These are phyloP conservation scores for Arizona elegans DNA, from an alignment of 2,113 vertebrate genomes.

Conservation along the genomic window DNA sequence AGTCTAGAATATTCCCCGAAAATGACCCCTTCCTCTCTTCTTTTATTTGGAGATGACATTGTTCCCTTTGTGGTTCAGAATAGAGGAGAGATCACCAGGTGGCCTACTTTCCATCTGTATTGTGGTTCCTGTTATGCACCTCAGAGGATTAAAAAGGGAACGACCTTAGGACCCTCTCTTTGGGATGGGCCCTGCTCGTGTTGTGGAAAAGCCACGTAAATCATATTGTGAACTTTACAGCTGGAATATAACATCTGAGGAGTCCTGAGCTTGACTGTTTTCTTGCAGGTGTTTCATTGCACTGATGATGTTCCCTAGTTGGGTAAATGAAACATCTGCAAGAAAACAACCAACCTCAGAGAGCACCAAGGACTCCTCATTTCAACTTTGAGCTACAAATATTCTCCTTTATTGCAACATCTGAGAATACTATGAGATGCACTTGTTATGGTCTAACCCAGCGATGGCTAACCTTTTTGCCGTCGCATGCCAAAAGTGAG, in stretches of 20 bases:
- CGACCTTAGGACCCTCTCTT: not conserved
- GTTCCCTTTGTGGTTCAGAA: not conserved
- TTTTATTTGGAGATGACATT: not conserved
- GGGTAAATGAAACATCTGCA: not conserved
- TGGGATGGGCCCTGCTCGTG: not conserved
- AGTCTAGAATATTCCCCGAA: not conserved
- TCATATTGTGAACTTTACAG: not conserved
- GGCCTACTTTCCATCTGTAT: not conserved
- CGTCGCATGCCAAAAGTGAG: too few relatives aligned
- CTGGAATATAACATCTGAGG: not conserved
- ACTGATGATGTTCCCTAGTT: not conserved
- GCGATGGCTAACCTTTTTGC: too few relatives aligned
- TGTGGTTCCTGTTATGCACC: not conserved
- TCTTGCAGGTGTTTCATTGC: not conserved
- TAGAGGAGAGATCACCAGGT: not conserved
- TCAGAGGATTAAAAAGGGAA: not conserved
- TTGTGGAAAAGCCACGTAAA: not conserved
- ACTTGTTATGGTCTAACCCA: not conserved
- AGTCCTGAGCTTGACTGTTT: not conserved
- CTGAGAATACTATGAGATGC: not conserved
- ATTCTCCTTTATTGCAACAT: not conserved
- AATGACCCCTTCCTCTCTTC: not conserved
- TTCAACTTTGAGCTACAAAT: not conserved
- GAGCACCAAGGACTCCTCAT: too few relatives aligned
- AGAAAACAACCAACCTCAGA: not conserved